Percentiles rank a stretch among this genome's conserved stretches.
phyloP scores from a whole-genome alignment of 2,888 invertebrate genomes.

The Rhingia campestris region DNA sequence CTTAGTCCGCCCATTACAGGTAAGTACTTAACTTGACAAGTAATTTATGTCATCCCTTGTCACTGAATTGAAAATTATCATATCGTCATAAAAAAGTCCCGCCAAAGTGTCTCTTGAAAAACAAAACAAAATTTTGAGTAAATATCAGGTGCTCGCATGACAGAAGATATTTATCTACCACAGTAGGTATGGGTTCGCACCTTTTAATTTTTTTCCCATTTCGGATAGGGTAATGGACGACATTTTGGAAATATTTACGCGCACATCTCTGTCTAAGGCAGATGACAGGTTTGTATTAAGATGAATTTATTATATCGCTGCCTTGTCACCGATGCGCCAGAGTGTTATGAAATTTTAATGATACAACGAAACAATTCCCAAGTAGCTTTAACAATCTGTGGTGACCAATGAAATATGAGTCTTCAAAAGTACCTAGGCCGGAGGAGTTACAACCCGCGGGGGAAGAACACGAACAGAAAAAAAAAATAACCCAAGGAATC shows the following conservation, averaged over 20 bases:
- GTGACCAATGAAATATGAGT: conserved; percentile 19
- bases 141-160: conserved; percentile 42
- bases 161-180: conserved; percentile 36
- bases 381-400: conserved; percentile 31
- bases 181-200: too few species aligned
- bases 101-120: neutral
- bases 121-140: conserved; percentile 26
- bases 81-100: conserved; percentile 6
- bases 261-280: conserved; percentile 33
- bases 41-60: neutral
- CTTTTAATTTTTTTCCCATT: neutral
- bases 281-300: conserved; percentile 47
- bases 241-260: conserved; percentile 62
- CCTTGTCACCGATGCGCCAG: conserved; percentile 13
- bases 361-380: conserved; percentile 53
- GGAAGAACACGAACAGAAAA: neutral
- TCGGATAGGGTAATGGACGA: conserved; percentile 31
- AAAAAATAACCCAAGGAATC: conserved; percentile 1
- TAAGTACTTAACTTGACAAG: conserved; percentile 80
- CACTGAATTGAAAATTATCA: conserved; percentile 4
- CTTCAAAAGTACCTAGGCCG: neutral
- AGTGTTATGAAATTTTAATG: conserved; percentile 50
- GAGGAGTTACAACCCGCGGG: neutral
- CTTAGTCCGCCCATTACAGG: conserved; percentile 92
- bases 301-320: conserved; percentile 59